Percentiles rank a stretch among this genome's conserved stretches.
Conservation (phyloP, 1,140 invertebrate genomes). For the Drosophila ambigua region DNA sequence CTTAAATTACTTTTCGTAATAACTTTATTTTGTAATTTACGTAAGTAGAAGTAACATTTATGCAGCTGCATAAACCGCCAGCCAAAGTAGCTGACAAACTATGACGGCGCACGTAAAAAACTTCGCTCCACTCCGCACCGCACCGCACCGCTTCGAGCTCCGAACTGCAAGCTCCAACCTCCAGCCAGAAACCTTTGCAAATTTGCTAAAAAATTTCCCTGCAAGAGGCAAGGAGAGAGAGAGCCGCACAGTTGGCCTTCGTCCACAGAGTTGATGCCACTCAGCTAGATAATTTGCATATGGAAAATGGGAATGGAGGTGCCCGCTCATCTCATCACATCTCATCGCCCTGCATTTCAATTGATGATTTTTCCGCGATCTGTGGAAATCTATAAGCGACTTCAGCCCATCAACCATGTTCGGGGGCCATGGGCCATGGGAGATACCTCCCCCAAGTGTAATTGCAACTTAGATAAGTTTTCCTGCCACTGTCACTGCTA, state of each 20-base stretch:
- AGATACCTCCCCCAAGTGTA: too few species aligned
- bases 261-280: slow-evolving; percentile 34
- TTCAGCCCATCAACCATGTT: slow-evolving; percentile 22
- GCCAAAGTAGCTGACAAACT: slow-evolving; percentile 79
- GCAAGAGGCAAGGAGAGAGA: slow-evolving; percentile 4
- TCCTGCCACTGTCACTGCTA: not conserved
- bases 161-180: not conserved
- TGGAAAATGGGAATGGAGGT: slow-evolving; percentile 20
- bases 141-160: slow-evolving; percentile 4
- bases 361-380: slow-evolving; percentile 41
- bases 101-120: slow-evolving; percentile 78
- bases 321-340: too few species aligned
- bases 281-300: slow-evolving; percentile 48
- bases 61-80: slow-evolving; percentile 77
- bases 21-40: slow-evolving; percentile 83
- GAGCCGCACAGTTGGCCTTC: slow-evolving; percentile 32
- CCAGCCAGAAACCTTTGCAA: slow-evolving; percentile 67
- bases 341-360: too few species aligned
- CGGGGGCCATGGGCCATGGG: not conserved
- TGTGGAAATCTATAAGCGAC: slow-evolving; percentile 41
- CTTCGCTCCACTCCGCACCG: slow-evolving; percentile 32
- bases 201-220: slow-evolving; percentile 59
- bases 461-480: not conserved
- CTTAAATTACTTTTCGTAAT: slow-evolving; percentile 82
- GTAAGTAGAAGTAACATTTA: slow-evolving; percentile 82